Evolutionary conservation across 2,113 vertebrate genomes (phyloP).

Genomic region (Cynocephalus volans): DNA sequence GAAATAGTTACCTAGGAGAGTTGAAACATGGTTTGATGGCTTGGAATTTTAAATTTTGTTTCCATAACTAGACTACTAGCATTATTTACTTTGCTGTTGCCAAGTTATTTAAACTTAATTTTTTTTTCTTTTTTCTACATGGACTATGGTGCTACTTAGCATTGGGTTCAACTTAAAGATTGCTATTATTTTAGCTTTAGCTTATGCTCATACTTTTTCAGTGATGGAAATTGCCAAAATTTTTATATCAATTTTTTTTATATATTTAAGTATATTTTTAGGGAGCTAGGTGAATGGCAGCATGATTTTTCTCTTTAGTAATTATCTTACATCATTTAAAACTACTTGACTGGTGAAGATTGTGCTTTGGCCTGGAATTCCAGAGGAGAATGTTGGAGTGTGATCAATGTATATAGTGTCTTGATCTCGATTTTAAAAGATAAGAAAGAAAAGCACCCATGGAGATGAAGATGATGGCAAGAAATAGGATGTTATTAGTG

Average conservation of each 20-base stretch:
- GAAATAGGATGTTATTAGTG: neutral
- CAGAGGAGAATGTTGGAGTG: neutral
- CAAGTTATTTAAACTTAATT: neutral
- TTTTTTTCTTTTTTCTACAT: neutral
- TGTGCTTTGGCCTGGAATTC: slow-evolving; percentile 38
- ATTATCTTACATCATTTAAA: slow-evolving; percentile 36
- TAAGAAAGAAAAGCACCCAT: neutral
- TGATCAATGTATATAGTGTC: neutral
- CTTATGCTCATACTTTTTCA: neutral
- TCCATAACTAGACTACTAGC: neutral
- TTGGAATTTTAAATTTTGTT: slow-evolving; percentile 44
- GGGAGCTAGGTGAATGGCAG: neutral
- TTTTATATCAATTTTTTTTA: neutral
- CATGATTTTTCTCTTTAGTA: slow-evolving; percentile 24
- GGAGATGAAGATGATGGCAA: neutral
- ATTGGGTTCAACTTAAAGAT: slow-evolving; percentile 14
- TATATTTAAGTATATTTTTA: slow-evolving; percentile 19
- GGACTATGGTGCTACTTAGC: neutral
- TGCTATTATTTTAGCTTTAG: slow-evolving; percentile 19
- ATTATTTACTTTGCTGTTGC: slow-evolving; percentile 27
- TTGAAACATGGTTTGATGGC: neutral
- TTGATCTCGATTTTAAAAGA: slow-evolving; percentile 9
- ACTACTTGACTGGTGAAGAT: neutral
- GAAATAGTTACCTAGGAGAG: slow-evolving; percentile 3
- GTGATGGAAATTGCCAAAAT: neutral